phyloP scores from a whole-genome alignment of 2,888 invertebrate genomes.

The Cheilosia variabilis region DNA sequence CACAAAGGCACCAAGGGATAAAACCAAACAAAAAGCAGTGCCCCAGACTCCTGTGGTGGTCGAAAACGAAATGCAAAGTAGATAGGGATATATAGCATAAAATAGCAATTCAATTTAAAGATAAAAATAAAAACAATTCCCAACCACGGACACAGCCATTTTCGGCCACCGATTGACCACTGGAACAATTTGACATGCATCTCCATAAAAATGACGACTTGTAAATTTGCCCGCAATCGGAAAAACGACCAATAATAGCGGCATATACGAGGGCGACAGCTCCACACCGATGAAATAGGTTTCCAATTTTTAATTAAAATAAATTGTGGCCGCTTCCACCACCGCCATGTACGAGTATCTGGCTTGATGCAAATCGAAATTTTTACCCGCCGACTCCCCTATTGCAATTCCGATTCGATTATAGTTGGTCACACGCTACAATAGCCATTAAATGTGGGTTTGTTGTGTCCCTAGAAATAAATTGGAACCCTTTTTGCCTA shows the following conservation, averaged over 20 bases:
- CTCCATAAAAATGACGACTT: conserved; percentile 64
- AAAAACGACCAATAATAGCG: conserved; percentile 27
- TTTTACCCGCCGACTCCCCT: conserved; percentile 33
- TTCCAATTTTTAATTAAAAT: conserved; percentile 71
- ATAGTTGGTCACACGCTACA: conserved; percentile 53
- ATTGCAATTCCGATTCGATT: conserved; percentile 59
- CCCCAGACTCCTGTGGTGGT: not conserved
- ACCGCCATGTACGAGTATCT: conserved; percentile 10
- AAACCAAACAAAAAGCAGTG: not conserved
- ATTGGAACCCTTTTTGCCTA: conserved; percentile 12
- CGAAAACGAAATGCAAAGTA: not conserved
- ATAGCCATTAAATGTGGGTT: conserved; percentile 30
- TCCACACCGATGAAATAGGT: conserved; percentile 53
- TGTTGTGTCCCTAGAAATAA: conserved; percentile 30
- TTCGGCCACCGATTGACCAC: conserved; percentile 31
- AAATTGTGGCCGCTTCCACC: conserved; percentile 52
- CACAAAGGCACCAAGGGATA: not conserved
- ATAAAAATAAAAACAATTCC: conserved; percentile 21
- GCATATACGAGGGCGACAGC: not conserved
- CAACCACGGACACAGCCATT: conserved; percentile 32
- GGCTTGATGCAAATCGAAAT: conserved; percentile 62
- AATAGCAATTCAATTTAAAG: conserved; percentile 47
- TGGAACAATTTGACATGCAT: conserved; percentile 55
- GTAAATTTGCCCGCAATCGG: conserved; percentile 49
- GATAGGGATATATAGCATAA: not conserved